phyloP scores from a whole-genome alignment of 2,888 invertebrate species.

The Antitype chi region DNA sequence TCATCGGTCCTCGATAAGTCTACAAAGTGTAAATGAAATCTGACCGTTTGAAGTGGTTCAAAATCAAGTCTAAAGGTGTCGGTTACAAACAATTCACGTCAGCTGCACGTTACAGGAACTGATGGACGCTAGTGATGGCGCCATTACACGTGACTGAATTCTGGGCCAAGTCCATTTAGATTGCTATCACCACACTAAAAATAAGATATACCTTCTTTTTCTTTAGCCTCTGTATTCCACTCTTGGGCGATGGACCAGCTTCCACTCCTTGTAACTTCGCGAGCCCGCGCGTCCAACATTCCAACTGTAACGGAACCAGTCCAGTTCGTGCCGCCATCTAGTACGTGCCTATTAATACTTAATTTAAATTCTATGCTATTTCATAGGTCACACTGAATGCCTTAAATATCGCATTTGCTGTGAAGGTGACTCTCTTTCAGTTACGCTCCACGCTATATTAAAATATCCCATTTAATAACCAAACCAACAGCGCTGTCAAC shows the following conservation, averaged over 20 bases:
- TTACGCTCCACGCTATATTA: slow-evolving; percentile 44
- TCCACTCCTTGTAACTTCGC: too few species aligned
- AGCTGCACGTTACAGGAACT: too few species aligned
- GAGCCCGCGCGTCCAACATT: background rate
- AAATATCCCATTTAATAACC: slow-evolving; percentile 66
- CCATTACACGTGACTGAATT: too few species aligned
- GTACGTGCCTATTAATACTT: background rate
- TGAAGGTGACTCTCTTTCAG: slow-evolving; percentile 9
- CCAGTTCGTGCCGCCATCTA: background rate
- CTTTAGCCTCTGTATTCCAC: background rate
- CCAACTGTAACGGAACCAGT: background rate
- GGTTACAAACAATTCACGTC: too few species aligned
- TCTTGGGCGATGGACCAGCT: background rate
- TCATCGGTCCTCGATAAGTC: too few species aligned
- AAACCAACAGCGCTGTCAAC: slow-evolving; percentile 66
- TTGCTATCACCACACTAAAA: too few species aligned
- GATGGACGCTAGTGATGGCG: too few species aligned
- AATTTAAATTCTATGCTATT: background rate
- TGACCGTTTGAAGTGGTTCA: too few species aligned
- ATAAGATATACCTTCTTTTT: background rate
- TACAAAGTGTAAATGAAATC: too few species aligned
- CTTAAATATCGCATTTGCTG: background rate
- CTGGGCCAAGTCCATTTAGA: too few species aligned
- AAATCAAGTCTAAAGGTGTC: too few species aligned
- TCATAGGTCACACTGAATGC: too few species aligned